Percentiles rank a stretch among this genome's conserved stretches.
Conservation (phyloP, 2,888 invertebrate species). For the Hypomecis punctinalis region DNA sequence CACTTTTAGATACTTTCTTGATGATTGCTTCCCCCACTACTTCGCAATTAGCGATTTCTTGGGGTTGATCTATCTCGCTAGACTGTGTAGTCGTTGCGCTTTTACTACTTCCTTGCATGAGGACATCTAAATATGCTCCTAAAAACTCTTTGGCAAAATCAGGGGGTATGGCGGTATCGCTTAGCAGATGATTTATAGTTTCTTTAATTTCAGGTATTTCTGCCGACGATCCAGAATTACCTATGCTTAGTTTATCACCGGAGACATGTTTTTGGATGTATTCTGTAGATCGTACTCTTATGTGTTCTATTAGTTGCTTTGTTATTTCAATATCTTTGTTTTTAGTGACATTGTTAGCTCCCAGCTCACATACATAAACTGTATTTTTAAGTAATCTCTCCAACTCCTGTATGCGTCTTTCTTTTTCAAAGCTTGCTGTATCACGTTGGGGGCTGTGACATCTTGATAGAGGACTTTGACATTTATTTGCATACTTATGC, state of each 20-base stretch:
- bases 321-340: constrained; percentile 71
- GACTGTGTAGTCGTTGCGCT: constrained; percentile 52
- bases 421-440: constrained; percentile 63
- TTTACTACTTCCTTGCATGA: constrained; percentile 55
- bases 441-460: constrained; percentile 46
- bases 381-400: constrained; percentile 72
- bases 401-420: constrained; percentile 67
- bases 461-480: constrained; percentile 23
- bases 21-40: constrained; percentile 62
- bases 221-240: constrained; percentile 59
- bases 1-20: constrained; percentile 61
- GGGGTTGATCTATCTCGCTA: constrained; percentile 47
- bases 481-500: constrained; percentile 21
- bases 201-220: constrained; percentile 66
- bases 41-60: constrained; percentile 51
- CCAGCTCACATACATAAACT: constrained; percentile 66
- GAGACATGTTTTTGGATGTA: constrained; percentile 32
- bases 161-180: constrained; percentile 62
- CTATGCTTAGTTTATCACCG: constrained; percentile 40
- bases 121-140: constrained; percentile 64
- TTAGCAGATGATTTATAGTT: constrained; percentile 66
- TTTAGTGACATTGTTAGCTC: constrained; percentile 49
- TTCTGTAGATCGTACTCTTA: constrained; percentile 53
- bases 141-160: constrained; percentile 68
- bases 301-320: constrained; percentile 62